Evolutionary conservation across 2,113 vertebrate species (phyloP).

Genomic region (Clinocottus analis): DNA sequence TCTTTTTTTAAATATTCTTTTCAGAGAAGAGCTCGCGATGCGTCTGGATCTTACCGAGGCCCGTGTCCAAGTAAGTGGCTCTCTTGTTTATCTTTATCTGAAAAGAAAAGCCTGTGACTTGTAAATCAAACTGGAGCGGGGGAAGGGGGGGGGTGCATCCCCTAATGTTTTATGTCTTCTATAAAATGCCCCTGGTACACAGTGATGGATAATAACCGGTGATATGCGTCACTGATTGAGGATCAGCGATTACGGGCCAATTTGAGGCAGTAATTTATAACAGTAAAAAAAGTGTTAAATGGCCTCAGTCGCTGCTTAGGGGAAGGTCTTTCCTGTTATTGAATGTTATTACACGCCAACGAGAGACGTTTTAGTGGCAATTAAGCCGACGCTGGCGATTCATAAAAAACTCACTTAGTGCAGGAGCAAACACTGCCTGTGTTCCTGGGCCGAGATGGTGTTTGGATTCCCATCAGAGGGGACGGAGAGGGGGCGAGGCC

Average conservation of each 20-base stretch:
- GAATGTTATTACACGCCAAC: conserved; percentile 84
- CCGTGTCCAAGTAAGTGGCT: conserved; percentile 94
- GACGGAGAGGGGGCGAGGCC: conserved; percentile 61
- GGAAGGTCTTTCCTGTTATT: conserved; percentile 83
- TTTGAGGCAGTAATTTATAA: conserved; percentile 75
- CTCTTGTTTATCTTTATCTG: conserved; percentile 42
- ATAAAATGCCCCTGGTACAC: conserved; percentile 52
- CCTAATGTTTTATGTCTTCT: conserved; percentile 62
- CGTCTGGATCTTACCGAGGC: conserved; percentile 97
- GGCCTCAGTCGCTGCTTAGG: conserved; percentile 59
- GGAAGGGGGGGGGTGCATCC: neutral
- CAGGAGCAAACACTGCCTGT: conserved; percentile 92
- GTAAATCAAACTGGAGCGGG: conserved; percentile 43
- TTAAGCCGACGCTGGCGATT: conserved; percentile 91
- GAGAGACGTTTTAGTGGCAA: conserved; percentile 91
- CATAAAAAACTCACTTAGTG: conserved; percentile 97
- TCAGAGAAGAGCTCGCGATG: conserved; percentile 98
- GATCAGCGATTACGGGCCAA: conserved; percentile 67
- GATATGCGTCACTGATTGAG: conserved; percentile 76
- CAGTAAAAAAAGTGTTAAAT: conserved; percentile 76
- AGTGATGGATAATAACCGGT: conserved; percentile 63
- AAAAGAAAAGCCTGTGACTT: conserved; percentile 21
- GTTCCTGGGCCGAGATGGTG: conserved; percentile 89
- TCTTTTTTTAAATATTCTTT: conserved; percentile 49
- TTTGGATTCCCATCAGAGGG: conserved; percentile 93